Evolutionary conservation across 2,888 invertebrate species (phyloP), one percentile per base, ranked within the genome.

Genomic region (Willowsia nigromaculata): DNA sequence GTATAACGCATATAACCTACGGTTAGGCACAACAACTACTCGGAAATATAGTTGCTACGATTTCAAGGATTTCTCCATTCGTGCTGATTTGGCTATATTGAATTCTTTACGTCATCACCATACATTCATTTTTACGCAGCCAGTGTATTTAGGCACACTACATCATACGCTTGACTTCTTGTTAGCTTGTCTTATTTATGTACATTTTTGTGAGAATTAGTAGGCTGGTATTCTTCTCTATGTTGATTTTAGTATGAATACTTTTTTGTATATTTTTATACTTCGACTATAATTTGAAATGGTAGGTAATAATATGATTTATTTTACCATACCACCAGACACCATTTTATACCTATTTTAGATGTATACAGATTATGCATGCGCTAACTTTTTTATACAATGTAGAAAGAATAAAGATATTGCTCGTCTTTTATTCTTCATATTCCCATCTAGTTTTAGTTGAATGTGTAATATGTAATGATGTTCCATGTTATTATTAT

Each of bases 61-160:
- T 74, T 59, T 85, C 89, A 85, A 85, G 89, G 85, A 89, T 89
- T 81, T 89, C 76, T 89, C 81, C 82, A 82, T 85, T 81, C 76
- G 85, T 76, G 85, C 59, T 84, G 83, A 84, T 88, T 68, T 87
- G 71, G 85, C 78, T 43, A 53, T 68, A 71, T 50, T 53, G 81
- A 82, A 85, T 89, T n/a, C n/a, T n/a, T 85, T 85, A 89, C 89
- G 89, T 89, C 85, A 89, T 85, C 85, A 82, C 56, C 50, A 76
- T 56, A 2, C 18, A 68, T 22, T 27, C 37, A 68, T 68, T 25
- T 65, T 18, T 40, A 40, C 68, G 13, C 68, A n/a, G 0, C 1
- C 33, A 30, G 15, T n/a, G 18, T 18, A n/a, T 50, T n/a, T n/a
- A 43, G 43, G 3, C 43, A 43, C 43, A 3, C 5, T 56, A 25